Percentiles rank a stretch among this genome's conserved stretches.
Conservation (phyloP, 1,140 invertebrate species). For the Paramacrobiotus metropolitanus region DNA sequence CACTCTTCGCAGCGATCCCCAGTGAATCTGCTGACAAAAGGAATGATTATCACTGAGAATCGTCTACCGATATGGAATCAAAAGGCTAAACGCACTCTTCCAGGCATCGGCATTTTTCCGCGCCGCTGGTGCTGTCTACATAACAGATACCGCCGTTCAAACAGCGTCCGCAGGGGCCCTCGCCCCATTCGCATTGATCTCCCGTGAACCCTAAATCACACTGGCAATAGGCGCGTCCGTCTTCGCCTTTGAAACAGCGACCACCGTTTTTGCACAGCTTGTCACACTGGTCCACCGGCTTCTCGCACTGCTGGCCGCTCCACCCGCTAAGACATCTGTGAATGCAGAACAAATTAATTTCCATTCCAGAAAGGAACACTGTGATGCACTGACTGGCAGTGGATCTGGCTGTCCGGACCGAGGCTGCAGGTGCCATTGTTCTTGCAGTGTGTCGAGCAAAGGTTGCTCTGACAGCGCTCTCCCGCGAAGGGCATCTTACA, state of each 20-base stretch:
- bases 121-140: neutral
- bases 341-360: slow-evolving; percentile 4
- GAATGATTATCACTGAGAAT: too few relatives aligned
- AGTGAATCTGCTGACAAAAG: slow-evolving; percentile 8
- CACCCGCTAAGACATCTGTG: slow-evolving; percentile 38
- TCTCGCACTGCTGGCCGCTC: slow-evolving; percentile 40
- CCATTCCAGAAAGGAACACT: neutral
- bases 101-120: neutral
- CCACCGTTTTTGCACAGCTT: slow-evolving; percentile 33
- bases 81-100: slow-evolving; percentile 3
- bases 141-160: slow-evolving; percentile 3
- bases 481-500: slow-evolving; percentile 36
- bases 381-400: slow-evolving; percentile 11
- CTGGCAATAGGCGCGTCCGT: slow-evolving; percentile 20
- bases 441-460: slow-evolving; percentile 35
- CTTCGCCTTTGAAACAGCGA: slow-evolving; percentile 24
- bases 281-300: slow-evolving; percentile 27
- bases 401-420: slow-evolving; percentile 17
- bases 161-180: slow-evolving; percentile 11
- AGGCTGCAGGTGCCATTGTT: slow-evolving; percentile 36
- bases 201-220: slow-evolving; percentile 26
- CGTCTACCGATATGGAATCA: too few relatives aligned
- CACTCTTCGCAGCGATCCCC: slow-evolving; percentile 13
- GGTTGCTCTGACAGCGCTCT: slow-evolving; percentile 32
- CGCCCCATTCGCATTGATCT: slow-evolving; percentile 14